Evolutionary conservation across 2,113 vertebrate species (phyloP).

Genomic region (Oryzias javanicus): DNA sequence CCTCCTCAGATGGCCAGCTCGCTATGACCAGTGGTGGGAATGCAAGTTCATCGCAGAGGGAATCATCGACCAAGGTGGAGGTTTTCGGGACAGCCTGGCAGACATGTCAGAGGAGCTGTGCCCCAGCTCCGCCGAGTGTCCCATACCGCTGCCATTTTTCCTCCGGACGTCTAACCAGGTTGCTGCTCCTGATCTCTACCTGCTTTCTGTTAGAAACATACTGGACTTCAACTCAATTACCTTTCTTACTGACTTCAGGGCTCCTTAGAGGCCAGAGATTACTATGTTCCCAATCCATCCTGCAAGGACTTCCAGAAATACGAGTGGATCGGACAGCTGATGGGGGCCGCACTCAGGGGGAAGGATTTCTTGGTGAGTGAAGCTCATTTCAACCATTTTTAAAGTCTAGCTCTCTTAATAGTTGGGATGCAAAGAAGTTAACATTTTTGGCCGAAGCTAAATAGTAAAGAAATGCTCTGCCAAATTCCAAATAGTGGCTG

Average conservation of each 20-base stretch:
- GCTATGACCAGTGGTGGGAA: constrained; percentile 99
- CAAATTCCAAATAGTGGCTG: no score
- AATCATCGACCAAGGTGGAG: constrained; percentile 98
- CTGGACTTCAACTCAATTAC: background rate
- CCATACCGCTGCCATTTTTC: constrained; percentile 93
- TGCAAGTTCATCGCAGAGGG: constrained; percentile 98
- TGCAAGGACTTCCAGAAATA: constrained; percentile 93
- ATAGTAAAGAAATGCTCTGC: no score
- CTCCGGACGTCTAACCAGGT: constrained; percentile 95
- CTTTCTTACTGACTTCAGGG: constrained; percentile 73
- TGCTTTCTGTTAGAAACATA: background rate
- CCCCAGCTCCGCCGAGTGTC: constrained; percentile 91
- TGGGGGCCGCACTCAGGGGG: constrained; percentile 95
- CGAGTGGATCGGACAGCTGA: constrained; percentile 96
- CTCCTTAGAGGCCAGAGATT: constrained; percentile 91
- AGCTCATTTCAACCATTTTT: background rate
- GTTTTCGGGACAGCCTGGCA: constrained; percentile 94
- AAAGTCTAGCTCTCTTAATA: no score
- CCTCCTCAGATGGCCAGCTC: constrained; percentile 88
- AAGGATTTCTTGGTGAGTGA: constrained; percentile 93
- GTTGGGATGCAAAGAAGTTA: no score
- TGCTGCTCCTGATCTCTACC: rapidly evolving
- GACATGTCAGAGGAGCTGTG: constrained; percentile 99
- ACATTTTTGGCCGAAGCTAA: no score
- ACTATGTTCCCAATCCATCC: constrained; percentile 95